A percentile compares a stretch with the other conserved stretches of the same genome.
Evolutionary conservation across 2,888 invertebrate genomes (phyloP).

Genomic region (Alviniconcha strummeri): DNA sequence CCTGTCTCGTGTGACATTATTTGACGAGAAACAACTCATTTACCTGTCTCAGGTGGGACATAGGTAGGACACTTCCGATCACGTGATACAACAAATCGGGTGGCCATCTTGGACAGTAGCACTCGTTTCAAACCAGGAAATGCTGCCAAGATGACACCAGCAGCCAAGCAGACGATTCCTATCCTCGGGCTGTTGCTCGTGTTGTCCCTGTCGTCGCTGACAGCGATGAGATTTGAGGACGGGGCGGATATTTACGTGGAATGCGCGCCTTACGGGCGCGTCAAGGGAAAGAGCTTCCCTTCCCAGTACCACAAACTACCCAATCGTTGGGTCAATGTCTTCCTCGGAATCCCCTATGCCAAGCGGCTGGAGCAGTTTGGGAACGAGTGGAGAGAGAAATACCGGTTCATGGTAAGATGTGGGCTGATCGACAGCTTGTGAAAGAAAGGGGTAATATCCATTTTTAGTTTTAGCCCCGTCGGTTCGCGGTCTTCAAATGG

Average conservation of each 20-base stretch:
- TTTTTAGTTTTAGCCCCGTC: no score
- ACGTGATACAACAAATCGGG: conserved; percentile 29
- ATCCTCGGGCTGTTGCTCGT: background rate
- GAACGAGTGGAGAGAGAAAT: conserved; percentile 56
- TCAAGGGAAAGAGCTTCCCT: conserved; percentile 58
- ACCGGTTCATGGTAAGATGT: conserved; percentile 75
- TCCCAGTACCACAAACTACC: conserved; percentile 56
- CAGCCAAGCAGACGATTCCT: background rate
- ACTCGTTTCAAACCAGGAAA: conserved; percentile 39
- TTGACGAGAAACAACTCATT: no score
- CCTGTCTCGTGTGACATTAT: no score
- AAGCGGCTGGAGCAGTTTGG: conserved; percentile 67
- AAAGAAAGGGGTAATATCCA: no score
- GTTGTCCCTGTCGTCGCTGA: background rate
- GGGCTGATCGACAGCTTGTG: no score
- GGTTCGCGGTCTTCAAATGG: no score
- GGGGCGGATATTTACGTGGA: conserved; percentile 24
- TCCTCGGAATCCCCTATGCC: conserved; percentile 75
- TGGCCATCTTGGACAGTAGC: conserved; percentile 12
- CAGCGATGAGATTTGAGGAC: conserved; percentile 13
- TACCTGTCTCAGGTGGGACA: no score
- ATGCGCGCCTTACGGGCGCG: conserved; percentile 44
- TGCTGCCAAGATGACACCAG: background rate
- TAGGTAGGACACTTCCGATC: conserved; percentile 5
- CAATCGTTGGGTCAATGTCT: conserved; percentile 66